Base-by-base conservation (phyloP, 1,140 invertebrate species). In the Drosophila nigrodunni region DNA sequence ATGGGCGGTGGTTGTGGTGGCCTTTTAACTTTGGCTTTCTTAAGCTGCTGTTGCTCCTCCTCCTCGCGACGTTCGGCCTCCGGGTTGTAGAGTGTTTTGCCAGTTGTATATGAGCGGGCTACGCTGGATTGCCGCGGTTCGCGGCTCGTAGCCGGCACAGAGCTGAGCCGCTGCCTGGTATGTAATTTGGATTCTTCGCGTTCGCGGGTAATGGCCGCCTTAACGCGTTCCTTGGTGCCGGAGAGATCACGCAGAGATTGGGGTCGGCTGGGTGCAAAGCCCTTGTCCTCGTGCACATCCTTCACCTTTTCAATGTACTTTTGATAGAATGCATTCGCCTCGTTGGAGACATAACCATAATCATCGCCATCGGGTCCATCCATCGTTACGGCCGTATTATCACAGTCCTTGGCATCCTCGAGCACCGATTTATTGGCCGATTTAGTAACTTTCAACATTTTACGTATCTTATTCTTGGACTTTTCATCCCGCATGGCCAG, bases 361-460 rank as follows among this genome's bases (percentile, higher is more conserved):
- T 98, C 97, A 94, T 98, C 97, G 92, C 97, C 96, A 86, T 97
- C 97, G 15, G 95, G 95, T n/a, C 94, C 94, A 2, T n/a, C n/a
- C 44, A 30, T 30, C 13, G 6, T 25, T 13, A 49, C 13, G 10
- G n/a, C 37, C 58, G 15, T 34, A 41, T 59, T 71, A 13, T 80
- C 72, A 52, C 55, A 52, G 87, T 97, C 96, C 60, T 96, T 93
- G 59, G 96, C 96, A 94, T 97, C 97, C 58, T 95, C 95, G 62
- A 98, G 93, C 3, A 96, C 97, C 7, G 97, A 95, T 92, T 97
- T 97, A 91, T 97, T 97, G 0, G 97, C 96, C 57, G 97, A 96
- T 93, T 98, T 98, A 21, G 97, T 97, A 2, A 97, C 94, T 91
- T 94, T 94, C 1, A 95, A 74, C 92, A 94, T 94, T 82, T 94